phyloP scores from a whole-genome alignment of 2,797 vertebrate species.

The Menidia menidia region DNA sequence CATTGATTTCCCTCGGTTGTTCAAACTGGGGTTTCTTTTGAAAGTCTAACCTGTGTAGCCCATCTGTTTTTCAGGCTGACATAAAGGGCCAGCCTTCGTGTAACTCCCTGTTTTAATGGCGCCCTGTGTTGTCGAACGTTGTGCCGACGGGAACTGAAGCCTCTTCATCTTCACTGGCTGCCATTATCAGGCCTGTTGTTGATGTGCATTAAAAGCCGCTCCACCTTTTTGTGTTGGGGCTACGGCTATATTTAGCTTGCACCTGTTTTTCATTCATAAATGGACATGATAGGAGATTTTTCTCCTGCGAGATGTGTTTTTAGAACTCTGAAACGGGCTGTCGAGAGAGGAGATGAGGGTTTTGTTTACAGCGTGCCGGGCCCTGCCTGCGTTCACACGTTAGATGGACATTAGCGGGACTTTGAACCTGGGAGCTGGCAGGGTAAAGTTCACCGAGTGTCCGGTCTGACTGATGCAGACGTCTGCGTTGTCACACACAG shows the following conservation, averaged over 20 bases:
- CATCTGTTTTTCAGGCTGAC: too few species aligned
- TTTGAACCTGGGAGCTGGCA: not conserved
- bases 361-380: not conserved
- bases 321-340: not conserved
- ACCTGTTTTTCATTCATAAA: too few species aligned
- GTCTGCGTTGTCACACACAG: not conserved
- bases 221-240: too few species aligned
- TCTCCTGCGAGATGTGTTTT: not conserved
- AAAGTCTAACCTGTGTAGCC: too few species aligned
- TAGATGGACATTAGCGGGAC: not conserved
- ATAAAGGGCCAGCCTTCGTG: too few species aligned
- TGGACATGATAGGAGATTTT: not conserved
- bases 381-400: not conserved
- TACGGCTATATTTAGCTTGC: too few species aligned
- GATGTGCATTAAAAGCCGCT: too few species aligned
- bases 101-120: too few species aligned
- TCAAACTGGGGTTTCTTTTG: too few species aligned
- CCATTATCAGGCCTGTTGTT: not conserved
- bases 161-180: not conserved
- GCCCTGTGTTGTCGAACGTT: too few species aligned
- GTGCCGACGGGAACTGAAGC: too few species aligned
- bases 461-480: not conserved
- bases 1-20: too few species aligned
- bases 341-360: not conserved
- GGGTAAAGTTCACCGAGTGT: slow-evolving; percentile 7